Percentiles rank a stretch among this genome's conserved stretches.
Evolutionary conservation across 2,797 vertebrate species (phyloP).

Genomic region (Gorsachius magnificus): DNA sequence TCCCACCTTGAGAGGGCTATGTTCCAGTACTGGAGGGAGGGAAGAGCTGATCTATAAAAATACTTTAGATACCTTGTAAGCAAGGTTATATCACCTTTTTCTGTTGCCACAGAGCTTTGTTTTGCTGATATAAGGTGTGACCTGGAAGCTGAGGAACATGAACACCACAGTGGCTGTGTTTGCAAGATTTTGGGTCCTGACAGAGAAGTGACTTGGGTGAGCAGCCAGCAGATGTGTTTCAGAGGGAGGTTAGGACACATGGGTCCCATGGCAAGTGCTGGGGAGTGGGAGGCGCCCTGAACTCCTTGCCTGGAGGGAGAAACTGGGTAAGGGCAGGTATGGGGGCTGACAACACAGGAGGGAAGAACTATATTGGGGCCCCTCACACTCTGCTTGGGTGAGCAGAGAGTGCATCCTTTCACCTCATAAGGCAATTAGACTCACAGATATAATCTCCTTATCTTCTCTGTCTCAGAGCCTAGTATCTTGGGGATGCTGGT

Average conservation of each 20-base stretch:
- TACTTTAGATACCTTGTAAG: not conserved
- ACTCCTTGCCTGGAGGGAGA: not conserved
- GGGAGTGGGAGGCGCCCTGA: not conserved
- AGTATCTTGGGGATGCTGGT: not conserved
- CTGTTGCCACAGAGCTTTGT: not conserved
- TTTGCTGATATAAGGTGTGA: not conserved
- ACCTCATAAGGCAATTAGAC: not conserved
- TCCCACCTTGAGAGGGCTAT: not conserved
- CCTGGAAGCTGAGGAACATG: not conserved
- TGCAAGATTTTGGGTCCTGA: not conserved
- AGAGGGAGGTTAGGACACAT: not conserved
- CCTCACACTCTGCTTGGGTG: not conserved
- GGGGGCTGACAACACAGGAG: not conserved
- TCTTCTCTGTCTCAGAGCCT: not conserved
- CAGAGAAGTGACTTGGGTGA: not conserved
- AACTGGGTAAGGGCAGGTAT: not conserved
- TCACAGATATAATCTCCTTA: not conserved
- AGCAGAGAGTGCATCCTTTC: not conserved
- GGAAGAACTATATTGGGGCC: not conserved
- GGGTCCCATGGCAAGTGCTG: not conserved
- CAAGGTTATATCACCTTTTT: not conserved
- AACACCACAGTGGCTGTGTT: not conserved
- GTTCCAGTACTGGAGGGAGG: not conserved
- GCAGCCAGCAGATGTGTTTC: not conserved
- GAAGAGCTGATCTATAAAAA: not conserved